Conservation (phyloP, 2,888 invertebrate genomes). For the Melolontha melolontha region DNA sequence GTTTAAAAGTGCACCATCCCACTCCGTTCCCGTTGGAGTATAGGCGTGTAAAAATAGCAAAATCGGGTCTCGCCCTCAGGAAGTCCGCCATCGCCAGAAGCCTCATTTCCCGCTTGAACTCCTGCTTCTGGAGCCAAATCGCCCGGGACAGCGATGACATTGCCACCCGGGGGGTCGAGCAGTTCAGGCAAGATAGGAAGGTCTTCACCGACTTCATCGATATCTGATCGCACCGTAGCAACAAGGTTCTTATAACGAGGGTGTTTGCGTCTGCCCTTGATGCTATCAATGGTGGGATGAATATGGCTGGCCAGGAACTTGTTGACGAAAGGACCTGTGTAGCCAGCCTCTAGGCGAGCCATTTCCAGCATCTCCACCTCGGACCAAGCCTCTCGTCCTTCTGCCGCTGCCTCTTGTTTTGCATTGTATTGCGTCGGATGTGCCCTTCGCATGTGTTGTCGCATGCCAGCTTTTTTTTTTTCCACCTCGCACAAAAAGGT, state of each 20-base stretch:
- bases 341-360: conserved; percentile 8
- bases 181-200: too few relatives aligned
- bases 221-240: too few relatives aligned
- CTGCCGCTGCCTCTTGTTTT: neutral
- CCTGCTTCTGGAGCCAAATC: too few relatives aligned
- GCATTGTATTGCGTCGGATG: neutral
- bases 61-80: neutral
- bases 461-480: neutral
- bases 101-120: neutral
- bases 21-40: neutral
- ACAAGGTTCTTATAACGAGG: neutral
- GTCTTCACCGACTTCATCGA: too few relatives aligned
- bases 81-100: neutral
- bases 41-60: neutral
- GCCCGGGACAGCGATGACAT: too few relatives aligned
- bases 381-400: neutral
- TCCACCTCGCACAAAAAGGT: too few relatives aligned
- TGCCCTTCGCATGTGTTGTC: neutral
- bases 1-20: neutral
- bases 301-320: neutral
- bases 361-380: too few relatives aligned
- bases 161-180: too few relatives aligned
- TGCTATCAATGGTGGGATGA: neutral
- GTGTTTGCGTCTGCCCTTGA: conserved; percentile 3
- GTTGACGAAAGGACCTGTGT: neutral